Conservation (phyloP, 1,140 invertebrate genomes). For the Planococcus citri region DNA sequence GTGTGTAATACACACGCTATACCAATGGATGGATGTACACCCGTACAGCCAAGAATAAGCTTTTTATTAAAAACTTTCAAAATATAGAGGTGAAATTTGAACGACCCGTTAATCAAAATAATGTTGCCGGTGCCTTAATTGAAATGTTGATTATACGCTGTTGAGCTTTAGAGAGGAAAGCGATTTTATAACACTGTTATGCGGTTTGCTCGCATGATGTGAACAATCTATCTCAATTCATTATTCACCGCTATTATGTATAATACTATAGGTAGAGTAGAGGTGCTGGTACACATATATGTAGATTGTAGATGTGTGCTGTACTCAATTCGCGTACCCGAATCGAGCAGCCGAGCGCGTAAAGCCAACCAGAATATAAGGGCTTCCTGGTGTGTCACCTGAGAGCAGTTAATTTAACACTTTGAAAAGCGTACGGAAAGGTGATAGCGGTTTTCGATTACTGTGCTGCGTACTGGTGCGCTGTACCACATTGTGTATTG, state of each 20-base stretch:
- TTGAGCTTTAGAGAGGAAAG: neutral
- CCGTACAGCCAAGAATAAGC: too few species aligned
- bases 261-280: too few species aligned
- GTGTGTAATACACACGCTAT: too few species aligned
- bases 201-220: neutral
- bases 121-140: neutral
- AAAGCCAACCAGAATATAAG: neutral
- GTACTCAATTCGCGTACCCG: too few species aligned
- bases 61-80: too few species aligned
- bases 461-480: too few species aligned
- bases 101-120: neutral
- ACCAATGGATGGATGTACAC: too few species aligned
- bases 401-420: slow-evolving; percentile 2
- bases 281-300: too few species aligned
- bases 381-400: neutral
- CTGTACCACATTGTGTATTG: too few species aligned
- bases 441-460: too few species aligned
- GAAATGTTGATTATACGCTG: neutral
- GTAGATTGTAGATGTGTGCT: too few species aligned
- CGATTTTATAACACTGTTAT: neutral
- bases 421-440: neutral
- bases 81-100: neutral
- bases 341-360: too few species aligned
- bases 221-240: neutral
- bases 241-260: neutral